Evolutionary conservation across 2,113 vertebrate species (phyloP).

Genomic region (Stegastes partitus): DNA sequence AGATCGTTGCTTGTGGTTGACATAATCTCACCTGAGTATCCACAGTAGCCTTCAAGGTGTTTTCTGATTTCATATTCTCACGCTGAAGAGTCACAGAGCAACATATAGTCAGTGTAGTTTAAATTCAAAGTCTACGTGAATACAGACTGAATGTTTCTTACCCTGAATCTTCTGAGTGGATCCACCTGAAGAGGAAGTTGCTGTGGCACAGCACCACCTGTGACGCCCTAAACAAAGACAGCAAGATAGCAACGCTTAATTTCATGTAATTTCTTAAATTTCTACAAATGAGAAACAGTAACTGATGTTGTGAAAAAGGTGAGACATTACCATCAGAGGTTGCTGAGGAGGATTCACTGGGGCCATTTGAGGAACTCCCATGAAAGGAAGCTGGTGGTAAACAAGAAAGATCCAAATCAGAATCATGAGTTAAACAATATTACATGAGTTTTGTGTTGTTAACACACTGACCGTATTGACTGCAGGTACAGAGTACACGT

Average conservation of each 20-base stretch:
- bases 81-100: slow-evolving; percentile 65
- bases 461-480: slow-evolving; percentile 66
- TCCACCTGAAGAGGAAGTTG: slow-evolving; percentile 59
- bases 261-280: not conserved
- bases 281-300: not conserved
- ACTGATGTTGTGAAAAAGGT: not conserved
- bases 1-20: not conserved
- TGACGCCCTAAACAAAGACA: slow-evolving; percentile 46
- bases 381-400: slow-evolving; percentile 50
- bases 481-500: slow-evolving; percentile 59
- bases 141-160: slow-evolving; percentile 35
- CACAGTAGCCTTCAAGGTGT: slow-evolving; percentile 15
- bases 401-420: not conserved
- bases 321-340: slow-evolving; percentile 59
- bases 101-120: slow-evolving; percentile 10
- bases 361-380: slow-evolving; percentile 65
- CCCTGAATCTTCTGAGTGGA: slow-evolving; percentile 71
- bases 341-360: slow-evolving; percentile 67
- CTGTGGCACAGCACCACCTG: slow-evolving; percentile 49
- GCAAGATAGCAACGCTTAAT: not conserved
- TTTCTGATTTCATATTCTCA: slow-evolving; percentile 53
- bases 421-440: not conserved
- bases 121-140: not conserved
- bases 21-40: slow-evolving; percentile 69
- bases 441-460: not conserved